These are phyloP conservation scores for Ctenopoma kingsleyae DNA, from an alignment of 2,797 vertebrate species.

Conservation along the genomic window DNA sequence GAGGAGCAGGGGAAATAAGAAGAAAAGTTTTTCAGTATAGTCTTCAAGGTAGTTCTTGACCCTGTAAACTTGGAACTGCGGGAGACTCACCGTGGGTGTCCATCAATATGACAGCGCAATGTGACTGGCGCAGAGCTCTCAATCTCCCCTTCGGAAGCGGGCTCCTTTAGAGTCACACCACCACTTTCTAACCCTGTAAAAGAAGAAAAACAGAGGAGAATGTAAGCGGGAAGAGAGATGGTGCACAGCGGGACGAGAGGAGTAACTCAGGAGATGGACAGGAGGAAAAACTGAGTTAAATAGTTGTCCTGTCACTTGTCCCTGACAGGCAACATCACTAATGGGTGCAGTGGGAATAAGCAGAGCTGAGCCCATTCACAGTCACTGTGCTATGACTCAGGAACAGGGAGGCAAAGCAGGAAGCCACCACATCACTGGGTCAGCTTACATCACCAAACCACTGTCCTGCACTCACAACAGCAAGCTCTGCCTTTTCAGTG, in stretches of 20 bases:
- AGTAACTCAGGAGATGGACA: constrained; percentile 36
- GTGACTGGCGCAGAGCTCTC: constrained; percentile 90
- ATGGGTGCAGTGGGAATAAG: constrained; percentile 43
- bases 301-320: constrained; percentile 47
- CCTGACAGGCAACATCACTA: constrained; percentile 36
- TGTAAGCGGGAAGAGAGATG: constrained; percentile 26
- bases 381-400: constrained; percentile 41
- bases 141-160: constrained; percentile 86
- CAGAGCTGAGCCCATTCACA: constrained; percentile 1
- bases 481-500: constrained; percentile 11
- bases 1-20: not conserved
- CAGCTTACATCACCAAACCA: constrained; percentile 25
- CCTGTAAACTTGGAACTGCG: constrained; percentile 30
- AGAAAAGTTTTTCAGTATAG: constrained; percentile 20
- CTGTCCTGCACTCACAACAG: constrained; percentile 30
- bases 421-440: constrained; percentile 26
- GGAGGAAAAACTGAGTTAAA: constrained; percentile 65
- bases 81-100: constrained; percentile 93
- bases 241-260: constrained; percentile 7
- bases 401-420: constrained; percentile 3
- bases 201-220: constrained; percentile 26
- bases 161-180: constrained; percentile 90
- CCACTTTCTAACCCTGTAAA: constrained; percentile 94
- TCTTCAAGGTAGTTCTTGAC: constrained; percentile 23
- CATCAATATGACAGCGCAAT: constrained; percentile 93